Conservation (phyloP, 1,140 invertebrate genomes). For the Hyles euphorbiae region DNA sequence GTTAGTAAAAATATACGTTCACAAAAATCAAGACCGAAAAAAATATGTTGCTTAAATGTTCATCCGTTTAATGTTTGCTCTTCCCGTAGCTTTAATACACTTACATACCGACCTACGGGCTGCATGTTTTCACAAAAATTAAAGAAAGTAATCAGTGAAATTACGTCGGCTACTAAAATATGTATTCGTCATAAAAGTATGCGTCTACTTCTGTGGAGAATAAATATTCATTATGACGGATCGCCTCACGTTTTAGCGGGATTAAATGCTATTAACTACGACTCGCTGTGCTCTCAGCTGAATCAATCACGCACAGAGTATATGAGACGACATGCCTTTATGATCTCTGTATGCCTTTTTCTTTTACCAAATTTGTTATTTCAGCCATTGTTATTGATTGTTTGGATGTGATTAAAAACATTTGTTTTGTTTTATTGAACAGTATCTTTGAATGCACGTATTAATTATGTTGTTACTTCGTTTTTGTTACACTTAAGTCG, state of each 20-base stretch:
- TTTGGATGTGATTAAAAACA: no score
- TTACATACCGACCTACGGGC: constrained; percentile 47
- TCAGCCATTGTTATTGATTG: no score
- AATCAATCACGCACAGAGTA: constrained; percentile 49
- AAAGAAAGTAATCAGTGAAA: constrained; percentile 72
- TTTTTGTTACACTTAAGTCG: no score
- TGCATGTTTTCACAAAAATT: constrained; percentile 66
- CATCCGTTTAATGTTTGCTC: constrained; percentile 58
- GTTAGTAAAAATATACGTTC: no score
- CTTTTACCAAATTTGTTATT: no score
- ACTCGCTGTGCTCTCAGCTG: constrained; percentile 50
- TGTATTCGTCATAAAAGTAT: constrained; percentile 73
- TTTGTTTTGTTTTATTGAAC: no score
- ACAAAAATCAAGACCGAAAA: constrained; percentile 9
- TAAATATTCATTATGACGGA: constrained; percentile 75
- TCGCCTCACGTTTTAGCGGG: constrained; percentile 70
- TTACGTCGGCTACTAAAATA: constrained; percentile 72
- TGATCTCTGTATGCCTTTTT: no score
- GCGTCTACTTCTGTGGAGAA: constrained; percentile 61
- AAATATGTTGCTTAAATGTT: constrained; percentile 46
- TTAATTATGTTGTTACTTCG: no score
- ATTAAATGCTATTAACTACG: constrained; percentile 70
- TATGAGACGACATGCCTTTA: not conserved
- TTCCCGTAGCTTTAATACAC: constrained; percentile 63
- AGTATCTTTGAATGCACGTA: no score